Evolutionary conservation across 2,113 vertebrate species (phyloP), one percentile per base, ranked within the genome.

Genomic region (Catharus fuscescens): DNA sequence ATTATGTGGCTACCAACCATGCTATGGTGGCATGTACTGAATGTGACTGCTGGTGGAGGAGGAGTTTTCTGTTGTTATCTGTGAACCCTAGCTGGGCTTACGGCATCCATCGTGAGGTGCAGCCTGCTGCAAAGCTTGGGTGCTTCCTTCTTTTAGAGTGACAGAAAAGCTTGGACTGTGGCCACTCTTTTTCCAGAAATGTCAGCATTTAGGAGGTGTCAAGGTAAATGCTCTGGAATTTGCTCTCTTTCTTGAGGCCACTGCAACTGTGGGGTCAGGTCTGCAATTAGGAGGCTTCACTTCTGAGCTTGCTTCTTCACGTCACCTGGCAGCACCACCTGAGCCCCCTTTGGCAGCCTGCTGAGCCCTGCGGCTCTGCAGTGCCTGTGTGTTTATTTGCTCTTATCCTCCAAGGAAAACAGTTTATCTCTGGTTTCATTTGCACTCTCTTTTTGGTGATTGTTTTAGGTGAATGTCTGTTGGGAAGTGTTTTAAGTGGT

Each of bases 11-110:
- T 78, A 48, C 67, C 42, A 47, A 5, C 12, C 0, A 0, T 36
- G n/a, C 19, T 67, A 4, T 1, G 2, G 26, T 62, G 50, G 67
- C 38, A 64, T 1, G 0, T 19, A 10, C 32, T 69, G 36, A 44
- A 57, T 12, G 62, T 13, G 21, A 61, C 18, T 40, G 38, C 29
- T 19, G 32, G 28, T 36, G 81, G 48, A 53, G 47, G 57, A 71
- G 28, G 57, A 80, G 50, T n/a, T 91, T 53, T 80, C 31, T 56
- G 24, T 28, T 34, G 19, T 31, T 47, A 3, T 12, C 36, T 26
- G 1, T 21, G 62, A 62, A 26, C 13, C 25, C 57, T 31, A 54
- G 42, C 25, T 61, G 42, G 36, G 48, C 23, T 80, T 40, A 23
- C 14, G 56, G 61, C 21, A n/a, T 54, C 34, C 16, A 9, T 38